Evolutionary conservation across 2,888 invertebrate genomes (phyloP), one percentile per base, ranked within the genome.

Genomic region (Macrophya annulata): DNA sequence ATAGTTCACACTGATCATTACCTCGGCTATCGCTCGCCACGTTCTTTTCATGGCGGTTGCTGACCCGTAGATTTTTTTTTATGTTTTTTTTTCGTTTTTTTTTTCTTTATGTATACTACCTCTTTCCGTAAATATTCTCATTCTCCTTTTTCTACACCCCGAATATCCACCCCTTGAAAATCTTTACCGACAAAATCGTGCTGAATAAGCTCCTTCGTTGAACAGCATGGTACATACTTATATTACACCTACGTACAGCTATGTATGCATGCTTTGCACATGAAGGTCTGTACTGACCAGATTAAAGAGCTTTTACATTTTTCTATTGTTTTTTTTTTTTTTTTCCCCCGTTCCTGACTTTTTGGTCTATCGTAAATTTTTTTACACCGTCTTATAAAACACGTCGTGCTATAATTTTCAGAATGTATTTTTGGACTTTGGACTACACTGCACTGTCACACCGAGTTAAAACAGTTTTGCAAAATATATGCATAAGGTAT

Each of bases 121-220:
- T 40, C 31, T 40, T 40, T 9, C 71, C 37, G 71, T 71, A 8
- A 71, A 71, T 71, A 71, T 71, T 40, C 37, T 37, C 71, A 15
- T n/a, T 31, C n/a, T 31, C n/a, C 40, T 40, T 15, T 40, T n/a
- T 71, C 17, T 74, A 74, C 21, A 25, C 31, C 10, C 21, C 21
- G 12, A n/a, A n/a, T 8, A 8, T 77, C 37, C 15, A 25, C 5
- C 51, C 37, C 77, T 55, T 55, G 15, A 55, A 51, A 51, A 55
- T 51, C 17, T 8, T 55, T 48, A 3, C 4, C 15, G 74, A 74
- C 25, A 74, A 45, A 74, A 74, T 25, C 21, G 45, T 37, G 77
- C 77, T 77, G 77, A 51, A 77, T 77, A 77, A 77, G 77, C 77
- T 51, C 12, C 55, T 51, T 55, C 77, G 25, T 68, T 62, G n/a